Conservation (phyloP, 2,888 invertebrate genomes). For the Trachelus stipa region DNA sequence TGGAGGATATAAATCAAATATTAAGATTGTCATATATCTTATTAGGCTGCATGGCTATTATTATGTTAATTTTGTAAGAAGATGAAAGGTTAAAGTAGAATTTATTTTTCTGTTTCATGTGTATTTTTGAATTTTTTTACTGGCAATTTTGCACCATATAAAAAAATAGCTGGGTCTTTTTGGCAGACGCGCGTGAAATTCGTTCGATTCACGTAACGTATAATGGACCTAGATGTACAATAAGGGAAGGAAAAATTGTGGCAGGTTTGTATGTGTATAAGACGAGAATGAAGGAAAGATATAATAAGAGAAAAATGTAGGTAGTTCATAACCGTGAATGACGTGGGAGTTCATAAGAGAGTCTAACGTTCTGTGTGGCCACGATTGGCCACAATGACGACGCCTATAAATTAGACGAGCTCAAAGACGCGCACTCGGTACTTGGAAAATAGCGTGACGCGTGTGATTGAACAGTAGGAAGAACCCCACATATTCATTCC, state of each 20-base stretch:
- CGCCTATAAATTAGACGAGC: constrained; percentile 55
- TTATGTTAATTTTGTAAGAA: background rate
- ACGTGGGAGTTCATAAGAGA: constrained; percentile 52
- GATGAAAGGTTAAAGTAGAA: background rate
- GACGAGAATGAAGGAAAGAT: background rate
- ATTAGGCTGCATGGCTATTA: too few relatives aligned
- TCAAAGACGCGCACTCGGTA: constrained; percentile 40
- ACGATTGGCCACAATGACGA: constrained; percentile 34
- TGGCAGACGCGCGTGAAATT: background rate
- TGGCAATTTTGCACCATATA: background rate
- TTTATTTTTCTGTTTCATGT: background rate
- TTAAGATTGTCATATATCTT: background rate
- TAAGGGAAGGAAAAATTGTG: constrained; percentile 15
- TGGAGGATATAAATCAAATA: background rate
- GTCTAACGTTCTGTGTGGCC: constrained; percentile 51
- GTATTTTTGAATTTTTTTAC: background rate
- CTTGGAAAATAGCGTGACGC: constrained; percentile 47
- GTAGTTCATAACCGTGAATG: constrained; percentile 42
- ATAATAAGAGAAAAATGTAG: constrained; percentile 5
- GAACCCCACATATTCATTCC: constrained; percentile 25
- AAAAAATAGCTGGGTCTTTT: background rate
- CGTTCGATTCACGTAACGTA: background rate
- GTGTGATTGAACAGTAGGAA: constrained; percentile 48
- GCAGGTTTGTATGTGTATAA: constrained; percentile 2
- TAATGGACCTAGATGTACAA: background rate